Base-by-base conservation (phyloP, 1,140 invertebrate genomes). In the Sarcophaga bullata region DNA sequence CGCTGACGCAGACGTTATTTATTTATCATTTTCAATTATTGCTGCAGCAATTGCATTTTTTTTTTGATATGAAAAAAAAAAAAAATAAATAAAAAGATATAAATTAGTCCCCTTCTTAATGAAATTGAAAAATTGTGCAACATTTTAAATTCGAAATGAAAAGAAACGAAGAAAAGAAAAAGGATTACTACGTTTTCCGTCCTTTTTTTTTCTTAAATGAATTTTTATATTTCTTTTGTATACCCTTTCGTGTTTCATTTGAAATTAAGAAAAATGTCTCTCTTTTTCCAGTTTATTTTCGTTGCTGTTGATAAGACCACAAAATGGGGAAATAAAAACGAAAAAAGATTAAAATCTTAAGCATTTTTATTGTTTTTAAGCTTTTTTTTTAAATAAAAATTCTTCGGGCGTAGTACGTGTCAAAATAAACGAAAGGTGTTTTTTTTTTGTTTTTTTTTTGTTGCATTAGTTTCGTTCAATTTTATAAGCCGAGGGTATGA, bases 331-430 rank as follows among this genome's bases (percentile, higher is more conserved):
- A 37, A 37, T 37, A 37, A 37, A 37, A 37, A 19, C 19, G 8
- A 78, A 78, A n/a, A 17, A 47, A 49, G 75, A 78, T 78, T 78
- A 78, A 78, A 50, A 78, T 78, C 75, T 78, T 78, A 76, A 50
- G 49, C 48, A 78, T 78, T 78, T 78, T 78, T 78, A 78, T 78
- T 78, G 75, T 78, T 78, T 78, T 49, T 78, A 78, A 78, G 8
- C 25, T 78, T 78, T 10, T n/a, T 37, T 37, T 37, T 37, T 1
- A 37, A 37, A 37, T 37, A 49, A 50, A 78, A 78, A 78, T 78
- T 78, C 75, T 50, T 50, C n/a, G 25, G 75, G 75, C 75, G 49
- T 78, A 78, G 75, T 48, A 78, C 75, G 75, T 78, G 75, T 50
- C 75, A 78, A 78, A 17, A 78, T 78, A 50, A 78, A 78, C 49